Conservation (phyloP, 2,113 vertebrate species). For the Rhegmatorhina hoffmannsi region DNA sequence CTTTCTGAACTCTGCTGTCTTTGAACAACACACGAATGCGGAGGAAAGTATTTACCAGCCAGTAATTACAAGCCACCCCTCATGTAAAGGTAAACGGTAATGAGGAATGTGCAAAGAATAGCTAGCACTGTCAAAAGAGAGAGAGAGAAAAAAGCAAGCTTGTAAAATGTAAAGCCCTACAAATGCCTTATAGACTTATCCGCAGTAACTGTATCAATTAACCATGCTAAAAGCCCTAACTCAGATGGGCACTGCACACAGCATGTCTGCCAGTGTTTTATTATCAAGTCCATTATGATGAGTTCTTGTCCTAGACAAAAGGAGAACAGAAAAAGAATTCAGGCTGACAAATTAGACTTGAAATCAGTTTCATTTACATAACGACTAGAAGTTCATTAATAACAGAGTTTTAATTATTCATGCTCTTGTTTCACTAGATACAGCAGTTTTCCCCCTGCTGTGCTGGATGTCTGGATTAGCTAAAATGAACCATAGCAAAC, state of each 20-base stretch:
- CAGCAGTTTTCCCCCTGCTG: slow-evolving; percentile 84
- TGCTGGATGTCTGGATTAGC: slow-evolving; percentile 84
- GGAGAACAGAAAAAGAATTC: slow-evolving; percentile 84
- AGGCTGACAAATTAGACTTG: slow-evolving; percentile 88
- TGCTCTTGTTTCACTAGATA: slow-evolving; percentile 90
- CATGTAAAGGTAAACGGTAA: slow-evolving; percentile 76
- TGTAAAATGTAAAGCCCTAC: slow-evolving; percentile 70
- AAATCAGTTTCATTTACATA: slow-evolving; percentile 90
- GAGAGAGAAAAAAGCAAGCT: not conserved
- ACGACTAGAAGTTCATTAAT: slow-evolving; percentile 90
- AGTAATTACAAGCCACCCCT: slow-evolving; percentile 74
- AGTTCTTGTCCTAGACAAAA: slow-evolving; percentile 81
- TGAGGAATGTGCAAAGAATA: slow-evolving; percentile 68
- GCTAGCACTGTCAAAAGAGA: slow-evolving; percentile 47
- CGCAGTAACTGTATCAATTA: slow-evolving; percentile 85
- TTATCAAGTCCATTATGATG: slow-evolving; percentile 82
- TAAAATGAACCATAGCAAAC: slow-evolving; percentile 79
- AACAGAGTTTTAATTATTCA: slow-evolving; percentile 90
- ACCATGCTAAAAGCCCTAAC: slow-evolving; percentile 76
- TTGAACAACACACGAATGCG: slow-evolving; percentile 48
- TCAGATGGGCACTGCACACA: slow-evolving; percentile 75
- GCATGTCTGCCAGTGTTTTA: slow-evolving; percentile 79
- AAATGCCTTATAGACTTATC: slow-evolving; percentile 78
- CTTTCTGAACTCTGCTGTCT: slow-evolving; percentile 79
- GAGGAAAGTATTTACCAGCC: slow-evolving; percentile 76